Evolutionary conservation across 2,797 vertebrate species (phyloP).

Genomic region (Taenioides sp.): DNA sequence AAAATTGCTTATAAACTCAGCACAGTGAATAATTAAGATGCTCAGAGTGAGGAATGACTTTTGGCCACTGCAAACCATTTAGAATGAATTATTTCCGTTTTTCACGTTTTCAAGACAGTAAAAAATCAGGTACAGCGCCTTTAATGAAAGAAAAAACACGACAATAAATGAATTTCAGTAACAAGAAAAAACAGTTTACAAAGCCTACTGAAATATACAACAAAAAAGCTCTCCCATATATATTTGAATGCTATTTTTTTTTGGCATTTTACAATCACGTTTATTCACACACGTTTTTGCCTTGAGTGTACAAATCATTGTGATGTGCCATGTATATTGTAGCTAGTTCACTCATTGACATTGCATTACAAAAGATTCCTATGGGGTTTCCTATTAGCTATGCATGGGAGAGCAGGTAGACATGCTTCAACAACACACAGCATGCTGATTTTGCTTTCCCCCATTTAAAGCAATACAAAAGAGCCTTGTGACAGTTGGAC

Average conservation of each 20-base stretch:
- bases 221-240: constrained; percentile 35
- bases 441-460: constrained; percentile 47
- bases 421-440: constrained; percentile 56
- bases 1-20: too few species aligned
- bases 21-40: too few species aligned
- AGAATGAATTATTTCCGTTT: too few species aligned
- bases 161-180: constrained; percentile 36
- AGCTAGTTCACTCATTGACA: constrained; percentile 29
- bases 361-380: constrained; percentile 51
- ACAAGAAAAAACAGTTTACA: constrained; percentile 42
- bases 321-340: constrained; percentile 33
- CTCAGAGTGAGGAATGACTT: too few species aligned
- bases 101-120: too few species aligned
- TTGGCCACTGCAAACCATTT: too few species aligned
- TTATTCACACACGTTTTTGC: constrained; percentile 19
- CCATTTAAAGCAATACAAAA: constrained; percentile 23
- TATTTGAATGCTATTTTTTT: constrained; percentile 47
- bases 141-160: constrained; percentile 6
- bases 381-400: constrained; percentile 53
- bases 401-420: constrained; percentile 55
- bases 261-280: constrained; percentile 23
- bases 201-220: constrained; percentile 59
- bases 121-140: too few species aligned
- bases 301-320: constrained; percentile 20
- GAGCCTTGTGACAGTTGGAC: background rate